A percentile compares a stretch with the other conserved stretches of the same genome.
Conservation (phyloP, 2,113 vertebrate species). For the Enhydra lutris region DNA sequence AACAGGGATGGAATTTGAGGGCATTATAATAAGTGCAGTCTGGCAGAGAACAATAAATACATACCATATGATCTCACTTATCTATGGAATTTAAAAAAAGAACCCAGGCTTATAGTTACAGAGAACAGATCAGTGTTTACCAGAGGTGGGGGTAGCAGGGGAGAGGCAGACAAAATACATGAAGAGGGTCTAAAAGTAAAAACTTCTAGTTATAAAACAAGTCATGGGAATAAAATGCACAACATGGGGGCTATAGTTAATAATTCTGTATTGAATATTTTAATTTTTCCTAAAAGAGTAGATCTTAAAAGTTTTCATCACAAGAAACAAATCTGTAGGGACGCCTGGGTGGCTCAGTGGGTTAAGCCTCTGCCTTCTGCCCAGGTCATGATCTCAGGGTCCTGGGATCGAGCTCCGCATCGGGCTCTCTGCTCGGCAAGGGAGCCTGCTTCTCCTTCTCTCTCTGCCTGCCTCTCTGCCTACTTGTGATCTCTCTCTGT, state of each 20-base stretch:
- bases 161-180: neutral
- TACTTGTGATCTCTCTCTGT: too few relatives aligned
- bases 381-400: too few relatives aligned
- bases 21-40: neutral
- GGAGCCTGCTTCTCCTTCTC: too few relatives aligned
- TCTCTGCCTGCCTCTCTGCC: too few relatives aligned
- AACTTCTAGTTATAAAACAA: neutral
- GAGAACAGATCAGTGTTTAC: neutral
- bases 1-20: neutral
- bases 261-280: neutral
- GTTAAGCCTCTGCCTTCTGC: too few relatives aligned
- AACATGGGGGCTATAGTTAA: neutral
- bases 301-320: neutral
- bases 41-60: neutral
- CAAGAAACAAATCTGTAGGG: neutral
- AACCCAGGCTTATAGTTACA: neutral
- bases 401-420: too few relatives aligned
- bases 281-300: neutral
- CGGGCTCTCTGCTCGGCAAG: too few relatives aligned
- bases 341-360: too few relatives aligned
- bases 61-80: neutral
- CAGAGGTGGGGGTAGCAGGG: neutral
- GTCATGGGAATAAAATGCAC: neutral
- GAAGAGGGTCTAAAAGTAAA: neutral
- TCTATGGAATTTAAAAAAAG: neutral